phyloP scores from a whole-genome alignment of 2,888 invertebrate genomes.

The Tineola bisselliella region DNA sequence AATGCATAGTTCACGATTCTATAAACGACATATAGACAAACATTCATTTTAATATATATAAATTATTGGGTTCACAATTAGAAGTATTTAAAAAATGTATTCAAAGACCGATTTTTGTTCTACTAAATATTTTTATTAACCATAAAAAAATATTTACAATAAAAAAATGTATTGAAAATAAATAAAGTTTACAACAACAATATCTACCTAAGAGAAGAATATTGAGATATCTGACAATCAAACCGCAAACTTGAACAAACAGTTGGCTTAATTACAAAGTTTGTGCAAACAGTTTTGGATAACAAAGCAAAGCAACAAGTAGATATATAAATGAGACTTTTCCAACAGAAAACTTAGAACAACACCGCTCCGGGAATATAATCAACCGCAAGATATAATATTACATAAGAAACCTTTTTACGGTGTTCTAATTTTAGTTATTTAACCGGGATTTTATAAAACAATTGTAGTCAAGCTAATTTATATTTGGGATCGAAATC shows the following conservation, averaged over 20 bases:
- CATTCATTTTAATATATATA: too few relatives aligned
- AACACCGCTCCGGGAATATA: neutral
- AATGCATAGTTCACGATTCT: too few relatives aligned
- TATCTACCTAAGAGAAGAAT: neutral
- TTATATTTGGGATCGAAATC: too few relatives aligned
- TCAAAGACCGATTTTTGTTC: too few relatives aligned
- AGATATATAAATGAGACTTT: constrained; percentile 1
- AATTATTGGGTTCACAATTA: too few relatives aligned
- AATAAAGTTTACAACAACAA: neutral
- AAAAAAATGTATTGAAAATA: too few relatives aligned
- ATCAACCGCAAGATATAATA: neutral
- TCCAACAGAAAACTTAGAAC: neutral
- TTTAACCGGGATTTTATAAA: too few relatives aligned
- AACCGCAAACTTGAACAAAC: constrained; percentile 1
- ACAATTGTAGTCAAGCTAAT: too few relatives aligned
- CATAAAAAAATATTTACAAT: too few relatives aligned
- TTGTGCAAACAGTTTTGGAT: constrained; percentile 2
- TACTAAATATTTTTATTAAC: too few relatives aligned
- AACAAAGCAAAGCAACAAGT: constrained; percentile 11
- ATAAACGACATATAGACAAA: too few relatives aligned
- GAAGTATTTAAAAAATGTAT: too few relatives aligned
- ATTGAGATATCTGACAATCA: neutral
- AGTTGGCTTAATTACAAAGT: constrained; percentile 11
- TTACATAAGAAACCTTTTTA: neutral
- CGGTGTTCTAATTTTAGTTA: neutral